Conservation (phyloP, 2,888 invertebrate genomes). For the Dilophus febrilis region DNA sequence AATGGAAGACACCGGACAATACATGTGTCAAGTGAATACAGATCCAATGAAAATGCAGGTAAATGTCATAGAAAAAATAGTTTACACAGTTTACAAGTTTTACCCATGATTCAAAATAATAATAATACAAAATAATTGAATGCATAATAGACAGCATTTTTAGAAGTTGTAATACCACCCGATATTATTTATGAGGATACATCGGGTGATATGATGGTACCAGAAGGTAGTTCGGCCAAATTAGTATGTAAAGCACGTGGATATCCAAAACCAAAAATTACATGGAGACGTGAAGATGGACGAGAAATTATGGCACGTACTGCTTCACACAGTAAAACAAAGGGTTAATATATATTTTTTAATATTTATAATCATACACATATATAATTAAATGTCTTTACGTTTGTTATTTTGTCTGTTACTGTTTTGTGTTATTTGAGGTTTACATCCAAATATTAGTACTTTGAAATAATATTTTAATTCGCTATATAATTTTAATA, state of each 20-base stretch:
- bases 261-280: constrained; percentile 66
- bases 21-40: constrained; percentile 87
- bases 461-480: too few species aligned
- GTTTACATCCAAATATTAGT: too few species aligned
- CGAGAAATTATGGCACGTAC: constrained; percentile 63
- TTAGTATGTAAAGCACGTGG: constrained; percentile 73
- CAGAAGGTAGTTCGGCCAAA: constrained; percentile 80
- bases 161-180: constrained; percentile 84
- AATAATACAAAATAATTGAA: not conserved
- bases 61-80: constrained; percentile 20
- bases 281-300: constrained; percentile 76
- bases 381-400: not conserved
- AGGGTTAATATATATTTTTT: constrained; percentile 34
- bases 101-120: not conserved
- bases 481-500: too few species aligned
- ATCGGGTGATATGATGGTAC: constrained; percentile 85
- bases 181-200: constrained; percentile 81
- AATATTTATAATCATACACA: not conserved
- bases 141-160: constrained; percentile 54
- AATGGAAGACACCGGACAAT: constrained; percentile 73
- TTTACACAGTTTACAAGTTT: not conserved
- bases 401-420: not conserved
- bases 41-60: constrained; percentile 92
- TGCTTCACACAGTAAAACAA: constrained; percentile 53
- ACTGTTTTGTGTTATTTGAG: not conserved